Evolutionary conservation across 2,797 vertebrate genomes (phyloP), one percentile per base, ranked within the genome.

Genomic region (Trachops cirrhosus): DNA sequence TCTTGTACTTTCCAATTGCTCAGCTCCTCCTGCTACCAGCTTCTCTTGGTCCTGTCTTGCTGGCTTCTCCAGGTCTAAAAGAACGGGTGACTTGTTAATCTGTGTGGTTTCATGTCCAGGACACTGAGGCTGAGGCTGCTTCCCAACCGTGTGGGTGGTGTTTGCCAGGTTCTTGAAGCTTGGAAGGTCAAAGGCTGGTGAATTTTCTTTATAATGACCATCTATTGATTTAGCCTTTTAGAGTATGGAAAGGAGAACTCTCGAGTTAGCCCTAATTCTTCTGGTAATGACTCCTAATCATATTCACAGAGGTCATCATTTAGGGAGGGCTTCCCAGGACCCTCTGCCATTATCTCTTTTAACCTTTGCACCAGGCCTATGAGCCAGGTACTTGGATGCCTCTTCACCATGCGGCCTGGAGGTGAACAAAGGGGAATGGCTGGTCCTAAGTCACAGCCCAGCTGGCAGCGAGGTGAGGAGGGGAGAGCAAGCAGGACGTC

Each of bases 81-180:
- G 16, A 78, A 89, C 50, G 73, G 0, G 73, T 80, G 85, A 95
- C 96, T 93, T 73, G 92, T 93, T 96, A 73, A 79, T 70, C 84
- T n/a, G 4, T 4, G 18, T 5, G 57, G 62, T 77, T 96, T 93
- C 78, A 94, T 67, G 86, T 57, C 46, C 5, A 54, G 46, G 21
- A 93, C 18, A 16, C 14, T 50, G 44, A 44, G 44, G 44, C 44
- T 19, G 41, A 64, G 67, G 39, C 48, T 15, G 16, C 50, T 84
- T 94, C 71, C 44, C 48, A 48, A 12, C 29, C 2, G 21, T 3
- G 44, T 39, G 50, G 26, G 70, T 62, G 37, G 18, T 29, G 5
- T 41, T 80, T 57, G n/a, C 68, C 73, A 24, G 6, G 12, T 86
- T 88, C 67, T 94, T 70, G 32, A 78, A 34, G 39, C 32, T 70